Evolutionary conservation across 2,113 vertebrate genomes (phyloP).

Genomic region (Pithys albifrons): DNA sequence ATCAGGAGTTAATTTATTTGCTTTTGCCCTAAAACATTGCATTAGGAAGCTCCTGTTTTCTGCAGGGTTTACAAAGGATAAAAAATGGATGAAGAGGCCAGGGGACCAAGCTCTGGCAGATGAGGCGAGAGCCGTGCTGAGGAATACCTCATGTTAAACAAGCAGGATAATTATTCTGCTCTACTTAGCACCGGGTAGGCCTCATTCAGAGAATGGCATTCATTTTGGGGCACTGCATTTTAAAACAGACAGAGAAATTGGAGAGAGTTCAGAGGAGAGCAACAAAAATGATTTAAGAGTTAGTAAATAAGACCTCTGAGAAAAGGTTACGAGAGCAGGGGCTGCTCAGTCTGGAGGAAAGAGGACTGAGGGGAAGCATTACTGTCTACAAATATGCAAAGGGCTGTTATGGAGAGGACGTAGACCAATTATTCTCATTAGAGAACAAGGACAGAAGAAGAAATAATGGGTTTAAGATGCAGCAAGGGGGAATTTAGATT

Average conservation of each 20-base stretch:
- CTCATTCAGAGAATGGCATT: background rate
- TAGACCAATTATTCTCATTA: conserved; percentile 62
- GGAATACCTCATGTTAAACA: conserved; percentile 58
- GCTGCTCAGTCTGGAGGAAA: conserved; percentile 36
- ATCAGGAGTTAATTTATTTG: background rate
- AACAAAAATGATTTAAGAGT: conserved; percentile 66
- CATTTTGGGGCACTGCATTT: conserved; percentile 41
- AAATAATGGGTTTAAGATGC: conserved; percentile 51
- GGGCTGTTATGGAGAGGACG: background rate
- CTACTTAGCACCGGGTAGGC: conserved; percentile 49
- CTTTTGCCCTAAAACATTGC: background rate
- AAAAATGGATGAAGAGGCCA: conserved; percentile 37
- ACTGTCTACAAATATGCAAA: conserved; percentile 57
- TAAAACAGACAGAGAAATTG: conserved; percentile 34
- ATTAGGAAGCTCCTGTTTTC: background rate
- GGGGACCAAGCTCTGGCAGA: conserved; percentile 1
- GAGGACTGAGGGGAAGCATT: conserved; percentile 67
- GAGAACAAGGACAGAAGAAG: conserved; percentile 53
- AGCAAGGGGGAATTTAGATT: conserved; percentile 35
- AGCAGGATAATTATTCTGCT: conserved; percentile 65
- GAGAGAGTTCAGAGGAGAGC: conserved; percentile 53
- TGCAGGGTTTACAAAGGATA: conserved; percentile 26
- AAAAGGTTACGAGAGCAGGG: conserved; percentile 45
- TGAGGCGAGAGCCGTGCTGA: background rate
- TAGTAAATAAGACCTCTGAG: conserved; percentile 72